Percentiles rank a stretch among this genome's conserved stretches.
These are phyloP conservation scores for Regulus satrapa DNA, from an alignment of 2,113 vertebrate species.

Conservation along the genomic window DNA sequence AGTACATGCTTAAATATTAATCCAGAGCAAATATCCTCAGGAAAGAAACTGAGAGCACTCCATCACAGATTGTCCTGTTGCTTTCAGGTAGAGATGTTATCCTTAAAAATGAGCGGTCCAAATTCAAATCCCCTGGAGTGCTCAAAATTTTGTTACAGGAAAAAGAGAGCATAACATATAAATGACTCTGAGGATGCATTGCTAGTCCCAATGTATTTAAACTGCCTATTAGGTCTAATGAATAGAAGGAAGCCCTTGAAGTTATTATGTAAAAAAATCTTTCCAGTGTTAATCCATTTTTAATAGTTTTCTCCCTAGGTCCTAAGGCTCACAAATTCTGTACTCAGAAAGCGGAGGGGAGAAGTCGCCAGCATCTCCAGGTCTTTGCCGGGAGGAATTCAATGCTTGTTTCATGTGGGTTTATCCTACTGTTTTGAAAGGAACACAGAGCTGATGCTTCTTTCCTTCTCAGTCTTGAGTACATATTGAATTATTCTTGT, in stretches of 20 bases:
- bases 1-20: not conserved
- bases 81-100: not conserved
- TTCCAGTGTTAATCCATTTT: not conserved
- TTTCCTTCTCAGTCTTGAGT: not conserved
- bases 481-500: not conserved
- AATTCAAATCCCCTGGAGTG: not conserved
- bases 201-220: not conserved
- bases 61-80: not conserved
- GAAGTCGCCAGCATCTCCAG: not conserved
- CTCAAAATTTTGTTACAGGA: not conserved
- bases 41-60: not conserved
- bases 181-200: not conserved
- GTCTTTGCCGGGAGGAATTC: not conserved
- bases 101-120: not conserved
- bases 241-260: not conserved
- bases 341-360: not conserved
- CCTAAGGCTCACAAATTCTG: not conserved
- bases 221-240: not conserved
- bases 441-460: not conserved
- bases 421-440: not conserved
- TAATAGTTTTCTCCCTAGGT: not conserved
- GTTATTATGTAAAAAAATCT: not conserved
- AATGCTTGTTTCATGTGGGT: not conserved
- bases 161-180: not conserved
- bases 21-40: not conserved